These are phyloP conservation scores for Uropetala carovei DNA, from an alignment of 2,888 invertebrate species.

Conservation along the genomic window DNA sequence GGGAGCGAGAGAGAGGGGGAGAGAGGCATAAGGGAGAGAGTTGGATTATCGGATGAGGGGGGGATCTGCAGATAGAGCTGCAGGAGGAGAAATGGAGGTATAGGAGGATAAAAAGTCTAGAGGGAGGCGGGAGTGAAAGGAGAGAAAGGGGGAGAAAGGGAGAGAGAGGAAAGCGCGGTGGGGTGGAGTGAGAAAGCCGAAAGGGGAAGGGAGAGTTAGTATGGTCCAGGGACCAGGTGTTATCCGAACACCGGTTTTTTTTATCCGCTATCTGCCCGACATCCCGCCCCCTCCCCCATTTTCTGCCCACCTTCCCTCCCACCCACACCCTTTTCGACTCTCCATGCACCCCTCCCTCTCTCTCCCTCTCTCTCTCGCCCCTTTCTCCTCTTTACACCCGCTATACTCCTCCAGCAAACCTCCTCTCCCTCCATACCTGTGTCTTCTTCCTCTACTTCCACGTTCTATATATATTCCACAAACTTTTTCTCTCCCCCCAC, in stretches of 20 bases:
- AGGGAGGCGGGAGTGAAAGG: not conserved
- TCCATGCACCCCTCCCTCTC: not conserved
- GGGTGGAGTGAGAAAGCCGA: conserved; percentile 7
- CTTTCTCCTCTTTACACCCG: not conserved
- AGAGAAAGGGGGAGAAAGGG: not conserved
- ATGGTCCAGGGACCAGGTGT: conserved; percentile 62
- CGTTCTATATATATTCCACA: not conserved
- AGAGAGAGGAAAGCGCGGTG: not conserved
- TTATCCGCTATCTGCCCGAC: conserved; percentile 40
- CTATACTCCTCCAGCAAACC: not conserved
- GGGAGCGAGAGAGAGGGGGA: not conserved
- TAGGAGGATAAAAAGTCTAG: not conserved
- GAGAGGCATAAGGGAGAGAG: not conserved
- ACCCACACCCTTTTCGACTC: not conserved
- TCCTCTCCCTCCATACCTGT: not conserved
- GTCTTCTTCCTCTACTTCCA: not conserved
- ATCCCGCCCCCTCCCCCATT: not conserved
- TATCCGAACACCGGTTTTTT: conserved; percentile 51
- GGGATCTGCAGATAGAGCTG: not conserved
- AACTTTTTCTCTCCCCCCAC: not conserved
- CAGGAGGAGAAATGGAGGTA: not conserved
- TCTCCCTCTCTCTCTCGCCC: not conserved
- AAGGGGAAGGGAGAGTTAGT: conserved; percentile 22
- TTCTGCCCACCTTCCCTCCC: not conserved
- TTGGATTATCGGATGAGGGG: not conserved